Evolutionary conservation across 2,113 vertebrate genomes (phyloP).

Genomic region (Petromus typicus): DNA sequence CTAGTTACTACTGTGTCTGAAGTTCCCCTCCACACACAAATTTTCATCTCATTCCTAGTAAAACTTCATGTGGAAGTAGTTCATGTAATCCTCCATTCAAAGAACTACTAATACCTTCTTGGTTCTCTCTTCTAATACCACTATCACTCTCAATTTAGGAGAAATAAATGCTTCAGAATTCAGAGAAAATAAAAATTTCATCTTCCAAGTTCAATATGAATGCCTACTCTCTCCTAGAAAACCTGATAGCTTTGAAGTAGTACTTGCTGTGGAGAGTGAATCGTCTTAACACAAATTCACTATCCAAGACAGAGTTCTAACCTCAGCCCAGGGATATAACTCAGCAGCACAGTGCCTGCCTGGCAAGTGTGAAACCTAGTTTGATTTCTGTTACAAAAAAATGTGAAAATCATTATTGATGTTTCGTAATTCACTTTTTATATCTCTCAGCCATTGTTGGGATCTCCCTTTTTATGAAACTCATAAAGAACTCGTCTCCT

Average conservation of each 20-base stretch:
- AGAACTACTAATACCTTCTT: background rate
- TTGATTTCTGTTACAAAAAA: no score
- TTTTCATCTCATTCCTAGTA: background rate
- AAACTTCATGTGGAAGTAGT: background rate
- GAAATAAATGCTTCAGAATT: conserved; percentile 38
- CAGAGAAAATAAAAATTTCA: background rate
- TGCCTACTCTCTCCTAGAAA: background rate
- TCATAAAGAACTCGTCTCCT: background rate
- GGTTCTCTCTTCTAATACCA: background rate
- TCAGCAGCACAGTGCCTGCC: no score
- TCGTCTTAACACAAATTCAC: background rate
- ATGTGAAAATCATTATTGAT: background rate
- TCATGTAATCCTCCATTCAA: background rate
- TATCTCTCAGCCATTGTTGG: background rate
- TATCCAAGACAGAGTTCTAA: background rate
- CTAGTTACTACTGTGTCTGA: background rate
- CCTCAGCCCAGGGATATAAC: background rate
- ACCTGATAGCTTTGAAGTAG: background rate
- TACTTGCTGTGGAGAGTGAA: background rate
- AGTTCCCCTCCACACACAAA: background rate
- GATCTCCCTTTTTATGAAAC: background rate
- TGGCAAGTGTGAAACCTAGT: no score
- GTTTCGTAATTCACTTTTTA: background rate
- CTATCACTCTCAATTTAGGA: background rate
- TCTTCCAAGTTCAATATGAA: background rate